Base-by-base conservation (phyloP, 2,888 invertebrate genomes). In the Drosophila picticornis region DNA sequence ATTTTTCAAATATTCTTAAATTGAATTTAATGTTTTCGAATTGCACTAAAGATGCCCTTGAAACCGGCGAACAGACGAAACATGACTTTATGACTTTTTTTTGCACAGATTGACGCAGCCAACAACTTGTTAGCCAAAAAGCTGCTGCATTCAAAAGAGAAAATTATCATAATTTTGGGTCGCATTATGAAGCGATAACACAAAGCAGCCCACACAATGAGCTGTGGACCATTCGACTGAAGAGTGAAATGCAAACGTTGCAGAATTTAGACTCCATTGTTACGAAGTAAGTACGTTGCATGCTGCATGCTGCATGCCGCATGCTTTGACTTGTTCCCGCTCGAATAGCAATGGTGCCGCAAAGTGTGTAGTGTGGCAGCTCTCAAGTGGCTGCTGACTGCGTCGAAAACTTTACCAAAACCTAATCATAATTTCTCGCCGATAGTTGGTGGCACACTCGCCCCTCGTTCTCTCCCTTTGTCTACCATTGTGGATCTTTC, bases 351-450 rank as follows among this genome's bases (percentile, higher is more conserved):
- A 27, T 52, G 46, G 31, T 36, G 50, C 55, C 78, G 51, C 81
- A 85, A 85, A 83, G 80, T 80, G 76, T 84, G 76, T 84, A 63
- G 53, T 71, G 62, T 69, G 64, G 63, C 78, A 72, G 70, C 63
- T 72, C 60, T 84, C 64, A 80, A 84, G 87, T 84, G 77, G 48
- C 76, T 57, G 83, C 70, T 74, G 76, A 63, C 80, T 71, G 51
- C 62, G 61, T 60, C 66, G 55, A 77, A 81, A 85, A 88, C 81
- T 90, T 86, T 86, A 75, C 70, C 78, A 58, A 85, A 87, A 86
- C 72, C 85, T 83, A 86, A 86, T 86, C 85, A 86, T 86, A 86
- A 90, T 90, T 86, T 90, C 77, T 80, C 62, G 71, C 74, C 75
- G 74, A 76, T 77, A 75, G 72, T 73, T 53, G n/a, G 6, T 40